Evolutionary conservation across 2,113 vertebrate species (phyloP), one percentile per base, ranked within the genome.

Genomic region (Lamprologus callipterus): DNA sequence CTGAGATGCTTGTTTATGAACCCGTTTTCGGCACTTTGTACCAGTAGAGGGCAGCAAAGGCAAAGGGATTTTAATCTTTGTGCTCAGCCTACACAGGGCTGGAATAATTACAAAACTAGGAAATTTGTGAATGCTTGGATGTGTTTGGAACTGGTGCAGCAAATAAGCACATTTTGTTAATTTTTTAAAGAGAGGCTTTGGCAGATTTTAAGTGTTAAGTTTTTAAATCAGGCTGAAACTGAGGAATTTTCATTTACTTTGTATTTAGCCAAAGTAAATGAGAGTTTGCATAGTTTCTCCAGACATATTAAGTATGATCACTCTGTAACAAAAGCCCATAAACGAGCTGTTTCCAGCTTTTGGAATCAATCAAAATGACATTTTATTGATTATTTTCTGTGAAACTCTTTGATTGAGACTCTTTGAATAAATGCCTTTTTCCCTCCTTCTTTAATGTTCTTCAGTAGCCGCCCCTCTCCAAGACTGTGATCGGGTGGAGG

Each of bases 11-110:
- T 28, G 9, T 78, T 1, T 49, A 49, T 31, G 26, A 2, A 78
- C 73, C 3, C 1, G 1, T 78, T 51, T 78, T 35, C 0, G 7
- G 28, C 73, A 12, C 4, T 75, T 79, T 70, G 4, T 5, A 31
- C 87, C 95, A 91, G 17, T 89, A 94, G 95, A 93, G 91, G 94
- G 93, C 88, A 92, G 87, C 89, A 95, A 81, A 94, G 90, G 73
- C 88, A 81, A 53, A 6, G 14, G 2, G 80, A 81, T 93, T 21
- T 4, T 5, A 47, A 11, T 19, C 13, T 40, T 11, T 0, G 3
- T 6, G 21, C 16, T 78, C n/a, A 49, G 9, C 49, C 9, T 10
- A 11, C 2, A 68, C 13, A 40, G 10, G 11, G 21, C 5, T 73
- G 35, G 8, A 54, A n/a, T 11, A 40, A 19, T 12, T 28, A 33